Evolutionary conservation across 37 sponge, comb jelly and placozoan genomes (phyloP).

Genomic region (Oscarella lobularis): DNA sequence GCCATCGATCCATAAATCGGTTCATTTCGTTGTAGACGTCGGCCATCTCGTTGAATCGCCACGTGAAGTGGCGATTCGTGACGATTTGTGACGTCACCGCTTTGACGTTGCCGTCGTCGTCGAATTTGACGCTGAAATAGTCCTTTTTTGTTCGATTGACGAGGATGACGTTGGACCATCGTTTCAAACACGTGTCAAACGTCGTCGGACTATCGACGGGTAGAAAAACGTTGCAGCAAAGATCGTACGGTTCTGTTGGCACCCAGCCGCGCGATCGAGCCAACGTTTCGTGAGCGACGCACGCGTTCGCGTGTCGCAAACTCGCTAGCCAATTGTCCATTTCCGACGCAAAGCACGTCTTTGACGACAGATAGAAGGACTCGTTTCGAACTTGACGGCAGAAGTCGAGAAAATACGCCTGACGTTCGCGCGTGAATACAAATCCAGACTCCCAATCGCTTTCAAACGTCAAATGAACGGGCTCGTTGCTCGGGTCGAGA

Average conservation of each 20-base stretch:
- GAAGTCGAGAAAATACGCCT: not conserved
- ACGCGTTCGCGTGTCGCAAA: not conserved
- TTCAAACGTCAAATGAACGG: not conserved
- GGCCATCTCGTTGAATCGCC: not conserved
- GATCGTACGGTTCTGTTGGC: too few relatives aligned
- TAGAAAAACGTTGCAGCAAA: not conserved
- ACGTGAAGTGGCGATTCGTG: not conserved
- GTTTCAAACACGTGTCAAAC: not conserved
- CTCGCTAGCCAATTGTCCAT: not conserved
- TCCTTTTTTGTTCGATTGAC: not conserved
- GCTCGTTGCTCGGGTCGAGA: not conserved
- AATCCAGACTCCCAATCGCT: not conserved
- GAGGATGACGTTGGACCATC: too few relatives aligned
- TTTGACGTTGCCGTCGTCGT: not conserved
- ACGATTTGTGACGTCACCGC: not conserved
- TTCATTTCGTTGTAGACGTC: not conserved
- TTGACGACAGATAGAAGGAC: not conserved
- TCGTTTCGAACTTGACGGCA: not conserved
- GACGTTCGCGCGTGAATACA: not conserved
- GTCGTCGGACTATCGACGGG: not conserved
- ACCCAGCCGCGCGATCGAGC: too few relatives aligned
- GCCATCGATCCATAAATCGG: not conserved
- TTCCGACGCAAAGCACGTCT: not conserved
- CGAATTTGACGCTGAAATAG: not conserved
- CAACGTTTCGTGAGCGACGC: not conserved